Evolutionary conservation across 2,888 invertebrate genomes (phyloP), one percentile per base, ranked within the genome.

Genomic region (Zaprionus obscuricornis): DNA sequence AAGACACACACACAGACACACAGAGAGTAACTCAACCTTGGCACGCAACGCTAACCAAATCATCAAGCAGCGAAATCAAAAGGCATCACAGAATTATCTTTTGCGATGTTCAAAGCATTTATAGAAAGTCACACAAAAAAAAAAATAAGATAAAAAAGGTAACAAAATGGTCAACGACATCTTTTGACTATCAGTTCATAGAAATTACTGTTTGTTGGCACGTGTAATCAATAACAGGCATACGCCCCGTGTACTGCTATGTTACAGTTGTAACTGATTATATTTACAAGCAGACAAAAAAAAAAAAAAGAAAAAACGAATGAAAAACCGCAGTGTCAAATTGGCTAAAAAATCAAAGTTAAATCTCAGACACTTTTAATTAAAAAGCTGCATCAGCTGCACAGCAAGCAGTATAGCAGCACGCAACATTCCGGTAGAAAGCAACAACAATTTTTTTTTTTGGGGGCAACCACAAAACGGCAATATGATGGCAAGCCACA

Each of bases 341-440:
- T 47, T 45, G 42, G 14, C 42, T n/a, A 22, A 34, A 29, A 37
- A 17, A 45, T 40, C 31, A 18, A 20, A 45, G 33, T 26, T 27
- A 8, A 27, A 27, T n/a, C 10, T 4, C 11, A 56, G 52, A 45
- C 43, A 59, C 40, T 69, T 75, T 78, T 74, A 78, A 85, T 78
- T 82, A 85, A 78, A 82, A 62, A 45, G 59, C 57, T 60, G 70
- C 78, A 62, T 68, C 85, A 62, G 85, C 60, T 77, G 68, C 40
- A 60, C 24, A 34, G 20, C 11, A 58, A 37, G 37, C 27, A 36
- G 31, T 42, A 37, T n/a, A 11, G 10, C 14, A 17, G 27, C 17
- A 14, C 14, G 36, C 13, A 50, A 10, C 10, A 17, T 26, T 20
- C 24, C 24, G 37, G 20, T 2, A 18, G 7, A 18, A 22, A 18